Evolutionary conservation across 2,113 vertebrate genomes (phyloP), one percentile per base, ranked within the genome.

Genomic region (Vidua chalybeata): DNA sequence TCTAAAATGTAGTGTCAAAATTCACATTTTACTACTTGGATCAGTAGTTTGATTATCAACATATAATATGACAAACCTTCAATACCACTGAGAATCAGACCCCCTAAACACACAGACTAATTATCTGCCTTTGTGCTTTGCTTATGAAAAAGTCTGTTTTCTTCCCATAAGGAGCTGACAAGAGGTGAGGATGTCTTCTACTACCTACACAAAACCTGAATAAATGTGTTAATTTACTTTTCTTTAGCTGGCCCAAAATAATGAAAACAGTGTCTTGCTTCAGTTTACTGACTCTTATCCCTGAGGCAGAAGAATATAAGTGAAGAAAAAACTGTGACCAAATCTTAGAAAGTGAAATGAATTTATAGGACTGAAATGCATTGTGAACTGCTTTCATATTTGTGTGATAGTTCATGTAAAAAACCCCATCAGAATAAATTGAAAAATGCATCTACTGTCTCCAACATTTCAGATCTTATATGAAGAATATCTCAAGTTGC

Each of bases 1-100:
- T n/a, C 31, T 80, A 80, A 87, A 85, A 49, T 4, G 4, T 28
- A 24, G 39, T 48, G 26, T 21, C 26, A 80, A 93, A 90, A 77
- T 48, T 51, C 4, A 31, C 9, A 15, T 59, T 83, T 66, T 51
- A 46, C 46, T 62, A 28, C 37, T 66, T 26, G 37, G 9, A 90
- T 77, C 22, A 41, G 49, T 22, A 66, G 16, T 24, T 28, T 64
- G 22, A 76, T 54, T 62, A 68, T 46, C 30, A 76, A 35, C 1
- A 8, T 16, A 22, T 28, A 33, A 45, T 15, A 24, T 2, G 8
- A 58, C 0, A 1, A 43, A 73, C 1, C 1, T 28, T 89, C 14
- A 30, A 13, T 18, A 55, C 46, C 66, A 28, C 35, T 59, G 30
- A 63, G 63, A 83, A 66, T 20, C 46, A 85, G n/a, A 73, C 5